Conservation (phyloP, 2,797 vertebrate species). For the Chrosomus eos region DNA sequence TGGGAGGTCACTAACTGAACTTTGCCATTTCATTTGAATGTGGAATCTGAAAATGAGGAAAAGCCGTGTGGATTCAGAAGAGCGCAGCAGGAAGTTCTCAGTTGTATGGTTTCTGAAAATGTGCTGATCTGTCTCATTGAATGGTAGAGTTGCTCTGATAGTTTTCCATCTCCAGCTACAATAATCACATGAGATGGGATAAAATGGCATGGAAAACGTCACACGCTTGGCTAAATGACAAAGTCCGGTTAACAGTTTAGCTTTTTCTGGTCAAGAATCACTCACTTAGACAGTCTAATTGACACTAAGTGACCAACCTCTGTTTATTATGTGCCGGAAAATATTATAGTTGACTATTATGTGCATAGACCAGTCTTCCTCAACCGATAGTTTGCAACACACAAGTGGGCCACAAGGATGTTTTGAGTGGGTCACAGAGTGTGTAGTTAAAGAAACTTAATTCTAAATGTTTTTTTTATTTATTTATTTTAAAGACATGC, state of each 20-base stretch:
- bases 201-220: not conserved
- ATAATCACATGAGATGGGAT: not conserved
- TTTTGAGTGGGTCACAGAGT: too few species aligned
- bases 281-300: not conserved
- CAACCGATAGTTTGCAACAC: not conserved
- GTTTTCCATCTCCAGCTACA: not conserved
- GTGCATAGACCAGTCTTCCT: not conserved
- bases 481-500: too few species aligned
- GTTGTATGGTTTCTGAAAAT: not conserved
- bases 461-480: too few species aligned
- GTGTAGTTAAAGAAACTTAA: not conserved
- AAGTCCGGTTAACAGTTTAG: not conserved
- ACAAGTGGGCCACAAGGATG: not conserved
- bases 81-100: not conserved
- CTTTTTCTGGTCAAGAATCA: not conserved
- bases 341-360: not conserved
- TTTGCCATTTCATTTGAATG: slow-evolving; percentile 68
- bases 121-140: not conserved
- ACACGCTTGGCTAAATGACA: not conserved
- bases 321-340: not conserved
- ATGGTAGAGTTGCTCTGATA: not conserved
- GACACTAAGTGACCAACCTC: not conserved
- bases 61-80: slow-evolving; percentile 36
- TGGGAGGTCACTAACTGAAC: slow-evolving; percentile 69
- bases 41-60: slow-evolving; percentile 61